Evolutionary conservation across 2,113 vertebrate genomes (phyloP).

Genomic region (Chionodraco myersi): DNA sequence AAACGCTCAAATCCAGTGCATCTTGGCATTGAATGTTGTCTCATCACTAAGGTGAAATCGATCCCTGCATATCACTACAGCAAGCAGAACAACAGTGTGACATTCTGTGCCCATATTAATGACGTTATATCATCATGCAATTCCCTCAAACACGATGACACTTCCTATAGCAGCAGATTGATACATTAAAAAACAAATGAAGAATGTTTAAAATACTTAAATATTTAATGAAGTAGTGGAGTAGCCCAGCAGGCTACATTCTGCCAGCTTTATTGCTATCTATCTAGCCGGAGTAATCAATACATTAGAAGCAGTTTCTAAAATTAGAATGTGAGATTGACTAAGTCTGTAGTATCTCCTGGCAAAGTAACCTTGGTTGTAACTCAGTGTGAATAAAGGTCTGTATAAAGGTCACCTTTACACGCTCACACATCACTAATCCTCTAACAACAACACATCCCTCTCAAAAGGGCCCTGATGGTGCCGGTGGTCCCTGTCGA

Average conservation of each 20-base stretch:
- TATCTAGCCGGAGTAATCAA: not conserved
- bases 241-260: not conserved
- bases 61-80: not conserved
- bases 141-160: too few species aligned
- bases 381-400: conserved; percentile 35
- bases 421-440: conserved; percentile 67
- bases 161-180: not conserved
- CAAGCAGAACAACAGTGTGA: too few species aligned
- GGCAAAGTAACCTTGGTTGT: not conserved
- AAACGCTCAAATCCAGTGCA: not conserved
- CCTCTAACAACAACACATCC: conserved; percentile 74
- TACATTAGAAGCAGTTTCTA: not conserved
- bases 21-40: not conserved
- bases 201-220: not conserved
- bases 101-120: too few species aligned
- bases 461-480: conserved; percentile 39
- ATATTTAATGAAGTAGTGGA: not conserved
- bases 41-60: not conserved
- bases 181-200: not conserved
- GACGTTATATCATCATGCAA: too few species aligned
- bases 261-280: not conserved
- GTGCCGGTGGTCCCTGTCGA: conserved; percentile 23
- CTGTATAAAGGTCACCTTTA: conserved; percentile 84
- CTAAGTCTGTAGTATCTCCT: conserved; percentile 1
- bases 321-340: not conserved